Evolutionary conservation across 2,888 invertebrate species (phyloP).

Genomic region (Brenthis hecate): DNA sequence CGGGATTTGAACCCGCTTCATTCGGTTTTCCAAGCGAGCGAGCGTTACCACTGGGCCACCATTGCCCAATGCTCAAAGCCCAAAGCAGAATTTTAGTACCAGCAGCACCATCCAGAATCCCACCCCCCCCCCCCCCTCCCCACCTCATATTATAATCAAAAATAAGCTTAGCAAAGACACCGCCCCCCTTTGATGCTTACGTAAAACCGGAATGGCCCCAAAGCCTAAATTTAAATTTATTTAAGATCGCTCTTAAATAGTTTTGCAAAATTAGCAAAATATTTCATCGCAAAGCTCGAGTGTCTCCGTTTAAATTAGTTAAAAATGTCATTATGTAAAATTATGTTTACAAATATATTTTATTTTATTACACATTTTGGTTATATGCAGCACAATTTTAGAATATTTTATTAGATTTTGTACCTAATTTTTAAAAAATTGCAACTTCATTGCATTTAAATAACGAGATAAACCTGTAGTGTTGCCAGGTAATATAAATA

Average conservation of each 20-base stretch:
- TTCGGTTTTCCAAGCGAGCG: no score
- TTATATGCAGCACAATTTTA: constrained; percentile 3
- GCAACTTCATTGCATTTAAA: not conserved
- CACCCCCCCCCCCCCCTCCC: no score
- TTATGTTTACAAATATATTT: constrained; percentile 12
- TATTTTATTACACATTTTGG: constrained; percentile 7
- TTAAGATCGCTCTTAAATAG: not conserved
- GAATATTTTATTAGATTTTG: constrained; percentile 6
- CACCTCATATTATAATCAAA: no score
- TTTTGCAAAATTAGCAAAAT: constrained; percentile 11
- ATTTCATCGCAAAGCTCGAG: constrained; percentile 16
- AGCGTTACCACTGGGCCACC: no score
- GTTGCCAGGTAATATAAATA: constrained; percentile 14
- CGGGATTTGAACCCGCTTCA: no score
- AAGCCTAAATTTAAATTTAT: constrained; percentile 6
- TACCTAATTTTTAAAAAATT: constrained; percentile 9
- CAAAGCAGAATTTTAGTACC: no score
- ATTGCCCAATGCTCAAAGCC: no score
- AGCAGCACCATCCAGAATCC: no score
- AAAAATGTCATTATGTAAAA: constrained; percentile 2
- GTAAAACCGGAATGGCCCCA: no score
- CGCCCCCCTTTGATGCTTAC: no score
- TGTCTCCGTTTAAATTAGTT: constrained; percentile 3
- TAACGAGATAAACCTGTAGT: constrained; percentile 10
- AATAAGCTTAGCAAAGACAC: no score